Evolutionary conservation across 2,797 vertebrate species (phyloP).

Genomic region (Spatula versicolor): DNA sequence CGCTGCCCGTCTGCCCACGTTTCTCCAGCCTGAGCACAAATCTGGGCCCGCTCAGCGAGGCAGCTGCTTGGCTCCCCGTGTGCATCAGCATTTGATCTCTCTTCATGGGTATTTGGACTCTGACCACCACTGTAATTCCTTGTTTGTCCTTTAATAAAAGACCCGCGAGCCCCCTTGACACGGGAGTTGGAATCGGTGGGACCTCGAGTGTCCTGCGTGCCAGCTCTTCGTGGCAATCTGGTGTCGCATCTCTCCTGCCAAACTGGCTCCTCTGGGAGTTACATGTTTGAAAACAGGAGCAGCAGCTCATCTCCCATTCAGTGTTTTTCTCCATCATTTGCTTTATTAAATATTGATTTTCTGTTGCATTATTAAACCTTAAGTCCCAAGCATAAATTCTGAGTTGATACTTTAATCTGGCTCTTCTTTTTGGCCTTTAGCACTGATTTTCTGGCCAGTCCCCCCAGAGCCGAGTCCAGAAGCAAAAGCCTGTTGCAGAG

Average conservation of each 20-base stretch:
- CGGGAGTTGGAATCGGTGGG: slow-evolving; percentile 62
- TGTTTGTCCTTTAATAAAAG: slow-evolving; percentile 75
- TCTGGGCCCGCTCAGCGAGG: neutral
- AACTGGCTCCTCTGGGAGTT: slow-evolving; percentile 61
- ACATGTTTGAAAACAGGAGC: slow-evolving; percentile 71
- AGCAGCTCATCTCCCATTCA: slow-evolving; percentile 77
- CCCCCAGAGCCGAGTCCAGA: neutral
- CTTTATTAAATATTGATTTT: slow-evolving; percentile 89
- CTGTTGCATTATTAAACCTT: slow-evolving; percentile 86
- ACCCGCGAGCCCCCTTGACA: slow-evolving; percentile 55
- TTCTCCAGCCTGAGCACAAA: neutral
- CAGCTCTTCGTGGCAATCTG: slow-evolving; percentile 71
- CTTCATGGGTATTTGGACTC: slow-evolving; percentile 46
- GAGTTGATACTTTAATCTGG: slow-evolving; percentile 82
- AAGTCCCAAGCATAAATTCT: slow-evolving; percentile 82
- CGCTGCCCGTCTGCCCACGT: accelerated
- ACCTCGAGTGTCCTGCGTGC: slow-evolving; percentile 49
- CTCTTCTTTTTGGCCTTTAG: slow-evolving; percentile 67
- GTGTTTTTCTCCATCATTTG: slow-evolving; percentile 85
- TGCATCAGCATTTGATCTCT: slow-evolving; percentile 23
- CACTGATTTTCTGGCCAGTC: slow-evolving; percentile 59
- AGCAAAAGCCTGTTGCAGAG: neutral
- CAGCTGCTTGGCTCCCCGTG: neutral
- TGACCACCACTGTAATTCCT: slow-evolving; percentile 62
- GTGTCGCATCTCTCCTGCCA: slow-evolving; percentile 72